Conservation (phyloP, 2,113 vertebrate species). For the Octodon degus region DNA sequence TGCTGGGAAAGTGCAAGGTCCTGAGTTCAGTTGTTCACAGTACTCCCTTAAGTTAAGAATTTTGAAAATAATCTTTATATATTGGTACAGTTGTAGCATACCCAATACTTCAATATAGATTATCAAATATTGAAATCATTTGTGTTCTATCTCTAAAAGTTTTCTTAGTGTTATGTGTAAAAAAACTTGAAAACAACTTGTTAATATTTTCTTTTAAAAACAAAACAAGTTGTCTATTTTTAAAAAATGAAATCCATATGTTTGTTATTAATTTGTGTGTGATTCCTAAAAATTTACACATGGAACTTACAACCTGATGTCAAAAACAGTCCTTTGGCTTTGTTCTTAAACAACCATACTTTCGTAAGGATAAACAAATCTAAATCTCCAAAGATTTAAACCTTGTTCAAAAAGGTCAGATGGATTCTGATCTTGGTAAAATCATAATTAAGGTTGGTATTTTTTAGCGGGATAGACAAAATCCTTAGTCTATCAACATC, state of each 20-base stretch:
- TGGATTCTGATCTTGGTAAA: conserved; percentile 42
- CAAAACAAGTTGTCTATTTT: conserved; percentile 27
- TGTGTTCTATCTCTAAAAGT: conserved; percentile 20
- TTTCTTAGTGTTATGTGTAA: not conserved
- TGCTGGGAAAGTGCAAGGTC: too few species aligned
- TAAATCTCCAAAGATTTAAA: conserved; percentile 57
- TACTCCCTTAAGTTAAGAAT: not conserved
- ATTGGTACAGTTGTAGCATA: not conserved
- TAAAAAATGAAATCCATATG: conserved; percentile 10
- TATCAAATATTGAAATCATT: not conserved
- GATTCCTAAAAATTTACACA: conserved; percentile 13
- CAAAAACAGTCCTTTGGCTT: not conserved
- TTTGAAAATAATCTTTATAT: not conserved
- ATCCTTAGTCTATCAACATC: not conserved
- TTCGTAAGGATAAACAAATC: conserved; percentile 55
- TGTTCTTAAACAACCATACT: conserved; percentile 37
- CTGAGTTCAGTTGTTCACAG: too few species aligned
- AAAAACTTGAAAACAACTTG: conserved; percentile 12
- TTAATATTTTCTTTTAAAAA: conserved; percentile 20
- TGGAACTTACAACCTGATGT: conserved; percentile 23
- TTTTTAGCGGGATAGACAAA: not conserved
- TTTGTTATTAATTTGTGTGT: not conserved
- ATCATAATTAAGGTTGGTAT: conserved; percentile 43
- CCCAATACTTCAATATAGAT: not conserved
- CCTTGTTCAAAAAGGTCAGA: conserved; percentile 43